Base-by-base conservation (phyloP, 2,113 vertebrate genomes). In the Erythrocercus mccallii region DNA sequence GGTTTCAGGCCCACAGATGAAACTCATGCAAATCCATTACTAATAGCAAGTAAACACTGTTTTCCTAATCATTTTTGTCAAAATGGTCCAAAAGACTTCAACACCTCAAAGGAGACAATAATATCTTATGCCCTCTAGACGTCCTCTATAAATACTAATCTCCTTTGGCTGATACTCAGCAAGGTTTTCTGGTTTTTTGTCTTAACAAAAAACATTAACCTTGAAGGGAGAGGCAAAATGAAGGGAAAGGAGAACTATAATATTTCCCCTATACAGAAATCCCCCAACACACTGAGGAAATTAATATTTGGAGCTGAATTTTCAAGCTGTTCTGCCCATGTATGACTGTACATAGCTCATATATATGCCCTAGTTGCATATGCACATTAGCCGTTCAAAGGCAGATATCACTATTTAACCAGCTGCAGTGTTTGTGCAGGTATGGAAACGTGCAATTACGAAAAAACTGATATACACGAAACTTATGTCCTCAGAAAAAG, bases 141-240 rank as follows among this genome's bases (percentile, higher is more conserved):
- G 31, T 95, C 94, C 94, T 94, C 73, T 79, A 11, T 8, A 64
- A 86, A 95, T 92, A 84, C 53, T 66, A 35, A 86, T 88, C 81
- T 84, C 72, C 71, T 60, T 79, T 84, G 91, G 82, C 83, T 81
- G 69, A 64, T 96, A 86, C n/a, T 70, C 71, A 90, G 48, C 1
- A 6, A 90, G 44, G 33, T 81, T 96, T 96, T 95, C 76, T 93
- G 51, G 83, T 90, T 58, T 93, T 94, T 94, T 86, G 86, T 90
- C 57, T 95, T 93, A 93, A 60, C 28, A 57, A 95, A 95, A 96
- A 96, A 71, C 51, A 79, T 81, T 94, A 96, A 96, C 86, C 92
- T 96, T 96, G 80, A 93, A 92, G 71, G 38, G 44, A 92, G 44
- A 57, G 51, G 69, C 35, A 57, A 65, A 84, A 86, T 37, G 31